Percentiles rank a stretch among this genome's conserved stretches.
These are phyloP conservation scores for Lepus europaeus DNA, from an alignment of 2,113 vertebrate genomes.

Conservation along the genomic window DNA sequence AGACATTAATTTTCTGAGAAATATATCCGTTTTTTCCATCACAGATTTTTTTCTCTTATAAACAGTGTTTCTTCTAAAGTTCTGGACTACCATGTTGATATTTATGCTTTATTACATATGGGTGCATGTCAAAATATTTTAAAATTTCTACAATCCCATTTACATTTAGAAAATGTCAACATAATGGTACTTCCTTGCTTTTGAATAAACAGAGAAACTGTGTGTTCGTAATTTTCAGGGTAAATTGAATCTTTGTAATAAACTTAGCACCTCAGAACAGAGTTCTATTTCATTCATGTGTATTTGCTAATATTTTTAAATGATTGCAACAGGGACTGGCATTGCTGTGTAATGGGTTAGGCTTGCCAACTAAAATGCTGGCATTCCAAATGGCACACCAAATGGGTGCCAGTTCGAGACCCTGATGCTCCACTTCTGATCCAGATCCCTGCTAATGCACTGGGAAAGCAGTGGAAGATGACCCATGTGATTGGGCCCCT, in stretches of 20 bases:
- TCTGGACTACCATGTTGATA: neutral
- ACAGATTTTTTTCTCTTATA: neutral
- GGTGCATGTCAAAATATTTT: neutral
- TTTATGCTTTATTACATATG: neutral
- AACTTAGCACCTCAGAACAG: neutral
- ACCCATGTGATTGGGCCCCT: too few species aligned
- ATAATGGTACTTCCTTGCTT: neutral
- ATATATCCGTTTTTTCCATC: neutral
- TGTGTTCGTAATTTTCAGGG: neutral
- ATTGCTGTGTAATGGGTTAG: too few species aligned
- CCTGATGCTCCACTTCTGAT: too few species aligned
- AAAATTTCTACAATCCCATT: slow-evolving; percentile 15
- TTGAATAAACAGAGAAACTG: neutral
- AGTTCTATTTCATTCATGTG: neutral
- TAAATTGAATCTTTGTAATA: slow-evolving; percentile 36
- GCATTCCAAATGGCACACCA: too few species aligned
- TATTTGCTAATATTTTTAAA: too few species aligned
- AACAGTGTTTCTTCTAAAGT: neutral
- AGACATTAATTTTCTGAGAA: neutral
- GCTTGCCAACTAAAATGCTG: too few species aligned
- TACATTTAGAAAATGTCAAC: slow-evolving; percentile 35
- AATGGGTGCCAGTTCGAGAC: too few species aligned
- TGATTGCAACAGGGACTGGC: too few species aligned
- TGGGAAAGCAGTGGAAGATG: too few species aligned
- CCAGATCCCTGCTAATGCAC: too few species aligned